Percentiles rank a stretch among this genome's conserved stretches.
Evolutionary conservation across 2,797 vertebrate species (phyloP).

Genomic region (Coregonus suidteri): DNA sequence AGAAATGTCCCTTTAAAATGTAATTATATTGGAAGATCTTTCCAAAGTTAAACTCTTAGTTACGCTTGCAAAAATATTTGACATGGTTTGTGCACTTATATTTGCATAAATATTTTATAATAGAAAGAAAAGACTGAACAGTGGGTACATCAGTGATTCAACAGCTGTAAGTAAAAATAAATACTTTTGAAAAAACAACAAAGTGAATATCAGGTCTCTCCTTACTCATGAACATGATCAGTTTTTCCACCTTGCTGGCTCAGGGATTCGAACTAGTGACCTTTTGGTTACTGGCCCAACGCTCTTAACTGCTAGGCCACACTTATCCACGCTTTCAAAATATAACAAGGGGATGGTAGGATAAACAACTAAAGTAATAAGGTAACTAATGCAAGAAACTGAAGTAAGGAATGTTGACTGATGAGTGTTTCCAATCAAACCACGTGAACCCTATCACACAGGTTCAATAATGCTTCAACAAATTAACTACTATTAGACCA

Average conservation of each 20-base stretch:
- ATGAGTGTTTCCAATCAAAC: conserved; percentile 2
- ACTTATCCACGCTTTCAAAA: not conserved
- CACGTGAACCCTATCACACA: not conserved
- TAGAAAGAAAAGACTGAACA: conserved; percentile 15
- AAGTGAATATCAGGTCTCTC: not conserved
- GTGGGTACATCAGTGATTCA: not conserved
- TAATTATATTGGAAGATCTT: conserved; percentile 7
- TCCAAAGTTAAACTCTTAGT: conserved; percentile 11
- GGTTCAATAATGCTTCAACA: not conserved
- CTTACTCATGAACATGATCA: not conserved
- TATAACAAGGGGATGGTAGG: conserved; percentile 20
- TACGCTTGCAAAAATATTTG: conserved; percentile 49
- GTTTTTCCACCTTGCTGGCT: no score
- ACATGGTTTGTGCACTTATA: conserved; percentile 26
- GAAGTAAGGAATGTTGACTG: not conserved
- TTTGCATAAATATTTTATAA: conserved; percentile 24
- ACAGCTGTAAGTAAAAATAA: not conserved
- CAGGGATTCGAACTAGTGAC: no score
- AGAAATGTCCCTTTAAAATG: conserved; percentile 6
- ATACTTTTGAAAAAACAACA: not conserved
- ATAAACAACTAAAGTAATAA: conserved; percentile 21
- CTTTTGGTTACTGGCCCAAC: no score
- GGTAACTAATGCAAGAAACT: no score
- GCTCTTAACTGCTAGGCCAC: not conserved
- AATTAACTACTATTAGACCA: conserved; percentile 27